Percentiles rank a stretch among this genome's conserved stretches.
phyloP scores from a whole-genome alignment of 2,113 vertebrate genomes.

The Ondatra zibethicus region DNA sequence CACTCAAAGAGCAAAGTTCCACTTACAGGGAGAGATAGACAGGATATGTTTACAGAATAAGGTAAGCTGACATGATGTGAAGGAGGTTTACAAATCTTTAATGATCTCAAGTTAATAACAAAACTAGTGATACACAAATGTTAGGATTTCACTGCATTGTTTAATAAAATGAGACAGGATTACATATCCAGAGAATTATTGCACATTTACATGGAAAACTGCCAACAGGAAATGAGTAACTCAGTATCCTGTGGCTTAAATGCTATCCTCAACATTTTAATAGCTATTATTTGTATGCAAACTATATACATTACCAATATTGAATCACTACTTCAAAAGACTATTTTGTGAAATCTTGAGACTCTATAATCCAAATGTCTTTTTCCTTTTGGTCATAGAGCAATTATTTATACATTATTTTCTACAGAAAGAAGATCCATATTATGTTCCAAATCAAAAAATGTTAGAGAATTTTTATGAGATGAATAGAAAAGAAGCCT shows the following conservation, averaged over 20 bases:
- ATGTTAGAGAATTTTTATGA: conserved; percentile 63
- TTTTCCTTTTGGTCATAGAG: conserved; percentile 62
- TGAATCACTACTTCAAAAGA: conserved; percentile 67
- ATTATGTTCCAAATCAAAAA: conserved; percentile 48
- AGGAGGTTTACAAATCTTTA: neutral
- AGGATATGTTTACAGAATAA: neutral
- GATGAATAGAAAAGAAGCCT: conserved; percentile 48
- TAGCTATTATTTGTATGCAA: conserved; percentile 74
- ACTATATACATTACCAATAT: conserved; percentile 67
- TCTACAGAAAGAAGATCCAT: conserved; percentile 60
- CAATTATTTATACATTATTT: conserved; percentile 77
- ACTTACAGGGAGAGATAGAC: neutral
- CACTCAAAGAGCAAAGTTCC: neutral
- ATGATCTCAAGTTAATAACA: neutral
- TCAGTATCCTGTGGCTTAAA: conserved; percentile 66
- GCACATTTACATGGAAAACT: conserved; percentile 35
- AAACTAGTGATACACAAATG: neutral
- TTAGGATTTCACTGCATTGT: neutral
- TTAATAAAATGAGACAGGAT: conserved; percentile 45
- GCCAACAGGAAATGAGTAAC: conserved; percentile 63
- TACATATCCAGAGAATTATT: neutral
- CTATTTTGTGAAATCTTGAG: conserved; percentile 41
- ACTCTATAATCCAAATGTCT: conserved; percentile 61
- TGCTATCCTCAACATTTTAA: conserved; percentile 56
- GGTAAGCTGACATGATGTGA: neutral